These are phyloP conservation scores for Microcebus ravelobensis DNA, from an alignment of 2,113 vertebrate genomes.

Conservation along the genomic window DNA sequence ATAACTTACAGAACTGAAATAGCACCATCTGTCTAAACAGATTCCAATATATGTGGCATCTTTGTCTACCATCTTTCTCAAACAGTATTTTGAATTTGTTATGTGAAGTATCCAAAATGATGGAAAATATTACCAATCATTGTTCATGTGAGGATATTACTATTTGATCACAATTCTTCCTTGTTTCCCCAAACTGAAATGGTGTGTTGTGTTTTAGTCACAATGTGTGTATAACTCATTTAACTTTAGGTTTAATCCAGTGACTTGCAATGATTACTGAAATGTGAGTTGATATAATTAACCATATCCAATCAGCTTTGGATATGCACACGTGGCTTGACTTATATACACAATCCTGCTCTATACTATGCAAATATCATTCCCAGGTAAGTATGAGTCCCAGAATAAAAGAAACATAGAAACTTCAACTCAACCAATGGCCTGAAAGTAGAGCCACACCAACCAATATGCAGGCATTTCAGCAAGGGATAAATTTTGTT, in stretches of 20 bases:
- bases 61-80: conserved; percentile 6
- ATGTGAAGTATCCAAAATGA: background rate
- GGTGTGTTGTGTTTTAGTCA: background rate
- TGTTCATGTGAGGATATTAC: background rate
- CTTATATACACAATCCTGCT: background rate
- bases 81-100: background rate
- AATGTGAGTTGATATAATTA: background rate
- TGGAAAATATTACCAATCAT: conserved; percentile 6
- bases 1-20: conserved; percentile 10
- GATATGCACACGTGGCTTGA: background rate
- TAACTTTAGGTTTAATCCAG: background rate
- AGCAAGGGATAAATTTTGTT: background rate
- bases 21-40: conserved; percentile 8
- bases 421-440: background rate
- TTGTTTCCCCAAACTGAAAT: background rate
- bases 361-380: background rate
- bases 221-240: background rate
- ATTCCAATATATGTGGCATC: background rate
- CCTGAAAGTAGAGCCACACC: background rate
- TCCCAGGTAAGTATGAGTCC: background rate
- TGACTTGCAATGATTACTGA: background rate
- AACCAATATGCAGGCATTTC: background rate
- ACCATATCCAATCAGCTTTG: background rate
- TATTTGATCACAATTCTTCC: background rate
- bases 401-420: background rate